These are phyloP conservation scores for Acropternis orthonyx DNA, from an alignment of 2,797 vertebrate species.

Conservation along the genomic window DNA sequence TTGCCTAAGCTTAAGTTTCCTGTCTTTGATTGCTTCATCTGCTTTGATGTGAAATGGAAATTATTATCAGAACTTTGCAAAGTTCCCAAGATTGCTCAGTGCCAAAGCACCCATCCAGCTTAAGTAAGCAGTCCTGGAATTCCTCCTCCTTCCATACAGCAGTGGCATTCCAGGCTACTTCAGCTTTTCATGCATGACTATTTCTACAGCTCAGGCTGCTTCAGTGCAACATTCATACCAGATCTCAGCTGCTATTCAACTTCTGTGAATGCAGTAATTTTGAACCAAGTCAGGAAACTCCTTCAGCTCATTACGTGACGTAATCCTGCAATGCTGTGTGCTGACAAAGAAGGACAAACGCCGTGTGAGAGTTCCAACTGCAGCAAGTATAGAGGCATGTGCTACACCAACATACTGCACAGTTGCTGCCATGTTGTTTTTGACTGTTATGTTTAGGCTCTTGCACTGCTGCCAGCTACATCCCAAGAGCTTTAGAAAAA, in stretches of 20 bases:
- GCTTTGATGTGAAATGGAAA: conserved; percentile 62
- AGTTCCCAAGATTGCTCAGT: conserved; percentile 14
- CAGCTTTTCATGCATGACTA: neutral
- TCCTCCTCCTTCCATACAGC: neutral
- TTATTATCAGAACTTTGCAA: neutral
- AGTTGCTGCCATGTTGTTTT: neutral
- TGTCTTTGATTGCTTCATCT: conserved; percentile 47
- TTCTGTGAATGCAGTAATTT: neutral
- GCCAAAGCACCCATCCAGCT: neutral
- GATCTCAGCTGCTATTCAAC: neutral
- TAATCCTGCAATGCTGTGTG: neutral
- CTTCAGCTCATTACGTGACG: neutral
- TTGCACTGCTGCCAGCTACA: neutral
- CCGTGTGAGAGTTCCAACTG: neutral
- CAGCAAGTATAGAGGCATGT: neutral
- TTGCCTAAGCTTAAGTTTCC: conserved; percentile 29
- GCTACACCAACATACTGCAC: neutral
- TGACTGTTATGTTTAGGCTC: neutral
- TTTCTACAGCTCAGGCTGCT: neutral
- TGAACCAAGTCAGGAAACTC: neutral
- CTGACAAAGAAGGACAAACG: neutral
- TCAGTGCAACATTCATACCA: neutral
- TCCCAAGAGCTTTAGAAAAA: neutral
- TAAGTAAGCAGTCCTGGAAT: neutral
- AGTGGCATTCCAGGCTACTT: neutral